A percentile compares a stretch with the other conserved stretches of the same genome.
phyloP scores from a whole-genome alignment of 2,113 vertebrate genomes.

The Elachura formosa region DNA sequence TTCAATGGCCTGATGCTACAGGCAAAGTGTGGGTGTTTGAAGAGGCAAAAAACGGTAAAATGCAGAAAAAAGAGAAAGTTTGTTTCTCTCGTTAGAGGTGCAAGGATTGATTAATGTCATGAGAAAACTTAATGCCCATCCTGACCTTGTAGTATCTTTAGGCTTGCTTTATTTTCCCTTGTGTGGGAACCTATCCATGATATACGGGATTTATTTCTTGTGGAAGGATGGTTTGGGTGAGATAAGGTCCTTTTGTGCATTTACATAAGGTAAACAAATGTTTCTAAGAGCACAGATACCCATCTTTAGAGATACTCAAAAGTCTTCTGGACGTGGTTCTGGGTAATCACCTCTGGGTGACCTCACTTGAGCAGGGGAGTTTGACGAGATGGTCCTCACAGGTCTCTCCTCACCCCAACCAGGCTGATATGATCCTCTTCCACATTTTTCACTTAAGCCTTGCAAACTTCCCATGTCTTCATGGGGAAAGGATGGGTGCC shows the following conservation, averaged over 20 bases:
- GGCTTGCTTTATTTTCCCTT: background rate
- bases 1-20: background rate
- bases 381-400: background rate
- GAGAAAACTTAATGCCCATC: background rate
- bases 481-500: background rate
- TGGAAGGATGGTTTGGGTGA: background rate
- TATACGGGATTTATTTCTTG: background rate
- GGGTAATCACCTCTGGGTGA: background rate
- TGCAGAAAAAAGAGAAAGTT: background rate
- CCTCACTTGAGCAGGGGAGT: background rate
- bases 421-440: background rate
- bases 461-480: background rate
- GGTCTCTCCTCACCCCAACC: background rate
- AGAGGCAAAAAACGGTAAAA: background rate
- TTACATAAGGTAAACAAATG: background rate
- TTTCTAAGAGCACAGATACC: background rate
- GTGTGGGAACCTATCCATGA: accelerated
- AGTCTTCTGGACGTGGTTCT: background rate
- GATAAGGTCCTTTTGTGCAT: background rate
- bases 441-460: background rate
- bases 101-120: background rate
- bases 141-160: background rate
- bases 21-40: background rate
- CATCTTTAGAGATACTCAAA: background rate
- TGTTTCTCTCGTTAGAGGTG: background rate